Evolutionary conservation across 2,113 vertebrate species (phyloP), one percentile per base, ranked within the genome.

Genomic region (Jacana jacana): DNA sequence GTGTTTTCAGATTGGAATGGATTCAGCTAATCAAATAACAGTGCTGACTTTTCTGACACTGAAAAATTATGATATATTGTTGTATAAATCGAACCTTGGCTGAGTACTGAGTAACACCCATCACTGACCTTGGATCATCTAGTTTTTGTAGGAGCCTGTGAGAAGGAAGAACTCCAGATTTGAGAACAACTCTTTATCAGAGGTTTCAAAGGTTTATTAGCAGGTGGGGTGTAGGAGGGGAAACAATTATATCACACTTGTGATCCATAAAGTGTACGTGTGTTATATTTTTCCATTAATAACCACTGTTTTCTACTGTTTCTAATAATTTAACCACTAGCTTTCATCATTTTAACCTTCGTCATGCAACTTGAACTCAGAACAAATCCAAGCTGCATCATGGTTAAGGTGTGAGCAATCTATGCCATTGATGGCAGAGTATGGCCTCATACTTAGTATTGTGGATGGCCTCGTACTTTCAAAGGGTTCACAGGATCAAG

Each of bases 21-120:
- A 89, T 94, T 96, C 4, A 4, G 46, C 81, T 94, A 93, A 97
- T 96, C 75, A 89, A 93, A 95, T 93, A 89, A 66, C 46, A 58
- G 18, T 51, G 25, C 16, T 27, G 81, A 86, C 94, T 95, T 87
- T 77, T 90, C 78, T 89, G 94, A 93, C 93, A 94, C 71, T 88
- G 94, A 91, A 94, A 85, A 96, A 96, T 91, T 80, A 86, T 88
- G 91, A 91, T 95, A 75, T 86, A 94, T 93, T 88, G 76, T 63
- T 30, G 33, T 65, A 85, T 89, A 88, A 95, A 89, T 78, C 70
- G 79, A 16, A 77, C 63, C 44, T 95, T 71, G 75, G 37, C 68
- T 72, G 37, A 73, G 16, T 83, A 58, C 28, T 82, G 84, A 80
- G 66, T 80, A 94, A 58, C 64, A 54, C 5, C 6, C 20, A 6